phyloP scores from a whole-genome alignment of 23 tunicate genomes.

The Ciona savignyi region DNA sequence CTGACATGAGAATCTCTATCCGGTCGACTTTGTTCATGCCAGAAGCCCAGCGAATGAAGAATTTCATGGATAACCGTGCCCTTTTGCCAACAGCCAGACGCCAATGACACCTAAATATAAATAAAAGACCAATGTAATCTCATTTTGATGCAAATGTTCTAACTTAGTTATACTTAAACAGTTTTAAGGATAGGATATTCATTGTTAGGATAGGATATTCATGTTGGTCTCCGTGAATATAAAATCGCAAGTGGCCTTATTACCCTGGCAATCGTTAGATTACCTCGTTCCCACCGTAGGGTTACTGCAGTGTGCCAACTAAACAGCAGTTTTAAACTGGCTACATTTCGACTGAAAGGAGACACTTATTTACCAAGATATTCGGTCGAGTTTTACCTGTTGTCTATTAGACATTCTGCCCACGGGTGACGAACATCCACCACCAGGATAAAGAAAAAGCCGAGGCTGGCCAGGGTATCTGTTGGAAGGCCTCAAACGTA shows the following conservation, averaged over 20 bases:
- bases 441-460: constrained; percentile 35
- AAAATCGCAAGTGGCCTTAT: no score
- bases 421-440: constrained; percentile 61
- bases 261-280: no score
- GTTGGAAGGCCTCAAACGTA: neutral
- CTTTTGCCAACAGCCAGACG: constrained; percentile 25
- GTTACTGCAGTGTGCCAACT: no score
- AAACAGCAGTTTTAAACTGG: no score
- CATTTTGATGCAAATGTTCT: neutral
- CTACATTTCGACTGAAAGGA: no score
- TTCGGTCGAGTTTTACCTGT: constrained; percentile 17
- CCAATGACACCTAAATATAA: constrained; percentile 36
- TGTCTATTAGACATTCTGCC: constrained; percentile 19
- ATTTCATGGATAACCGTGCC: constrained; percentile 44
- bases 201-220: no score
- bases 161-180: no score
- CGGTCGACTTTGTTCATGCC: constrained; percentile 55
- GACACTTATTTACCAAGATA: no score
- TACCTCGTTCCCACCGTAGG: no score
- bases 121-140: neutral
- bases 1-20: constrained; percentile 25
- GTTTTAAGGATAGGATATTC: no score
- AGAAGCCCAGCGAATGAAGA: constrained; percentile 53
- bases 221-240: no score
- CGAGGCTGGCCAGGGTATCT: constrained; percentile 6